Evolutionary conservation across 1,140 invertebrate species (phyloP), one percentile per base, ranked within the genome.

Genomic region (Calycopis cecrops): DNA sequence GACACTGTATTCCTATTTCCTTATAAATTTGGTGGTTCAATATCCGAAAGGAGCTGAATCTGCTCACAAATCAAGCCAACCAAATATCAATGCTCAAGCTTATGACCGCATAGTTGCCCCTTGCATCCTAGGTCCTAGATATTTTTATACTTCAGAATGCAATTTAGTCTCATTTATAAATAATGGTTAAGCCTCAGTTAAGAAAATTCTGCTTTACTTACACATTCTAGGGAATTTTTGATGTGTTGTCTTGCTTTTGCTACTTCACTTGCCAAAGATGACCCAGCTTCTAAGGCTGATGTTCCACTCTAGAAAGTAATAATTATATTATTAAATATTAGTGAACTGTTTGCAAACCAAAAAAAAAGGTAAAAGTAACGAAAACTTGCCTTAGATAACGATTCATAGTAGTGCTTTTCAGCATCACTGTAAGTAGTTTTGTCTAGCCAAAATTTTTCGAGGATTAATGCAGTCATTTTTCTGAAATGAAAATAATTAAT

Each of bases 191-290:
- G 9, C 9, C 35, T 55, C 17, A 6, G 2, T 28, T 28, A 2
- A 28, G 6, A 12, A 47, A 47, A 60, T 57, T 60, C 35, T 3
- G 14, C 55, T 52, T 64, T 65, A 75, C 69, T 72, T 63, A 92
- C 91, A 88, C 90, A 90, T 86, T 92, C 90, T 73, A 92, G 84
- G 67, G 90, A 90, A 69, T 89, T 90, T 86, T 91, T 91, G 79
- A 92, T 91, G 73, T 92, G 89, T 80, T 92, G 89, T 71, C 91
- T 88, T 64, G 91, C 91, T 76, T 92, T 92, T 55, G 90, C 91
- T 60, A 92, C 91, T 88, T 92, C 91, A 74, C 86, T 89, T 60
- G 91, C 91, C 70, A 92, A 85, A 58, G 90, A 87, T 68, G 79
- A 83, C 42, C 74, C 69, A 59, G 69, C 61, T 65, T 72, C 62